A percentile compares a stretch with the other conserved stretches of the same genome.
These are phyloP conservation scores for Drosophila triauraria DNA, from an alignment of 1,140 invertebrate species.

Conservation along the genomic window DNA sequence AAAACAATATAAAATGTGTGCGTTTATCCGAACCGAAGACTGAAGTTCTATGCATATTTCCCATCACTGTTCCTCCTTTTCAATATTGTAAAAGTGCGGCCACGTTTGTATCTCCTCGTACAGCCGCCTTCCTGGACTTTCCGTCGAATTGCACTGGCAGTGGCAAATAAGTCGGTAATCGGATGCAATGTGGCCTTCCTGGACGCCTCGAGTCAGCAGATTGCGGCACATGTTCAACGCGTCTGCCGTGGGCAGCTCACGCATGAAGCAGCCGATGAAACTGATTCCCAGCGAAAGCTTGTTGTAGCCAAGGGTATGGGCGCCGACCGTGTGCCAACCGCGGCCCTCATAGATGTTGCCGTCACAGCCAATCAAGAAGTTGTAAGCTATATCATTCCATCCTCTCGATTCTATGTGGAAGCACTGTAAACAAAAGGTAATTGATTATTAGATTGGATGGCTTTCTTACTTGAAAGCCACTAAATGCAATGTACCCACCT, in stretches of 20 bases:
- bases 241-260: constrained; percentile 74
- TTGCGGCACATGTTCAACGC: constrained; percentile 79
- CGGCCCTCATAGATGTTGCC: constrained; percentile 88
- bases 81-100: constrained; percentile 78
- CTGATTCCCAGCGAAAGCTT: constrained; percentile 87
- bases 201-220: constrained; percentile 84
- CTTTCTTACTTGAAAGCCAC: neutral
- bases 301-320: constrained; percentile 89
- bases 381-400: constrained; percentile 88
- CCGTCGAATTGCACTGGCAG: constrained; percentile 85
- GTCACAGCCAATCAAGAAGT: constrained; percentile 89
- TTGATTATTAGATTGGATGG: no score
- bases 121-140: constrained; percentile 77
- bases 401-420: constrained; percentile 86
- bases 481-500: constrained; percentile 56
- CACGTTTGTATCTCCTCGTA: constrained; percentile 82
- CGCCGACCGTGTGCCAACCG: constrained; percentile 88
- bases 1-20: constrained; percentile 7
- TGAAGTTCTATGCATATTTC: neutral
- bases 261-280: constrained; percentile 88
- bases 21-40: neutral
- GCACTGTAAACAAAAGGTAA: constrained; percentile 81
- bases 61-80: constrained; percentile 44
- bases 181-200: constrained; percentile 83
- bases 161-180: constrained; percentile 86